Conservation (phyloP, 64 coral and sea anemone species). For the Pachyseris speciosa region DNA sequence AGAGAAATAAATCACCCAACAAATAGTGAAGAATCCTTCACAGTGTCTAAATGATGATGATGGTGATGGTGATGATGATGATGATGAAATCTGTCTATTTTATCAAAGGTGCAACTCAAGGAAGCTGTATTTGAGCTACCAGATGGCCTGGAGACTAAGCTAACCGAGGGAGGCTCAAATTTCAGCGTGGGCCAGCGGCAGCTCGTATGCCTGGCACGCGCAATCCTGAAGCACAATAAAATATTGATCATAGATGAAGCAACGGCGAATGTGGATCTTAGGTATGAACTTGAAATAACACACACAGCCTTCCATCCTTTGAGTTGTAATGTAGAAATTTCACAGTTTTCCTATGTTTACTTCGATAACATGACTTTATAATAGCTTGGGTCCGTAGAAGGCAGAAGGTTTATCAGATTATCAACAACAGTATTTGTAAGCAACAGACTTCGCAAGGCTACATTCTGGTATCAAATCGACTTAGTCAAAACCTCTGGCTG, state of each 20-base stretch:
- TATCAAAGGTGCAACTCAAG: constrained; percentile 59
- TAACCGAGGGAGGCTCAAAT: constrained; percentile 75
- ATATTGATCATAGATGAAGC: constrained; percentile 86
- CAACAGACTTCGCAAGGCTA: no score
- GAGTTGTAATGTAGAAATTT: neutral
- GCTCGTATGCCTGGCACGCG: constrained; percentile 86
- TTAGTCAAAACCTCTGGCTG: no score
- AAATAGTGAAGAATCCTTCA: no score
- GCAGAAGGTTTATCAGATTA: no score
- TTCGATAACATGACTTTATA: no score
- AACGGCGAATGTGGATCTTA: constrained; percentile 84
- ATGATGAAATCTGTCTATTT: neutral
- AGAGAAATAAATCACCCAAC: no score
- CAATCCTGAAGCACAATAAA: constrained; percentile 76
- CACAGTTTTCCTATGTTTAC: no score
- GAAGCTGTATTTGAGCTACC: constrained; percentile 70
- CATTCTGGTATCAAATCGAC: no score
- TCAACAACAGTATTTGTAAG: no score
- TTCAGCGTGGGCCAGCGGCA: constrained; percentile 88
- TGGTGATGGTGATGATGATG: no score
- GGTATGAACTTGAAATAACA: constrained; percentile 23
- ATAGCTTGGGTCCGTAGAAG: no score
- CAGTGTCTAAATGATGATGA: no score
- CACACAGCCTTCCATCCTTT: neutral
- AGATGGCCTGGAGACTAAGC: constrained; percentile 65